phyloP scores from a whole-genome alignment of 2,797 vertebrate genomes.

The Todus mexicanus region DNA sequence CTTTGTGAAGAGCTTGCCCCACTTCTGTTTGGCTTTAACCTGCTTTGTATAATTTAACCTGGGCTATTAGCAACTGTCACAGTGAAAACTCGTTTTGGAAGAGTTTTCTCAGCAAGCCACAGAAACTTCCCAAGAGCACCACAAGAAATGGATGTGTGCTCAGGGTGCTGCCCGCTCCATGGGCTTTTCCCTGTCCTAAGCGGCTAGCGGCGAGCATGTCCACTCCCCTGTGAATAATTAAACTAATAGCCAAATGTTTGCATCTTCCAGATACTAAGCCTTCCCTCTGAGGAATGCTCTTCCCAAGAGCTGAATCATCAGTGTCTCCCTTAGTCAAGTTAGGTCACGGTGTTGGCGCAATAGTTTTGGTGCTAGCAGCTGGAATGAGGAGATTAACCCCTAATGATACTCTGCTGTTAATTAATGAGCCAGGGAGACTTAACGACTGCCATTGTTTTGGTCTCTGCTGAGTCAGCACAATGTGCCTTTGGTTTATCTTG shows the following conservation, averaged over 20 bases:
- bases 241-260: not conserved
- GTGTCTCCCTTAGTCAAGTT: not conserved
- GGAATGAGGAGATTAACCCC: not conserved
- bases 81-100: not conserved
- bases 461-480: not conserved
- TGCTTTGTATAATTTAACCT: not conserved
- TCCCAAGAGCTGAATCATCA: not conserved
- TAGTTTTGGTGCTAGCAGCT: not conserved
- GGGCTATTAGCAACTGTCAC: not conserved
- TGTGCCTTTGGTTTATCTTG: not conserved
- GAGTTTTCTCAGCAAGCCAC: not conserved
- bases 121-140: not conserved
- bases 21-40: not conserved
- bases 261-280: not conserved
- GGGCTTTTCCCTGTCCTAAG: not conserved
- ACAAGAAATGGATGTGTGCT: fast-evolving
- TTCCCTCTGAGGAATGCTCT: not conserved
- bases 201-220: not conserved
- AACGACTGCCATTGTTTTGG: not conserved
- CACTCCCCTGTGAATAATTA: not conserved
- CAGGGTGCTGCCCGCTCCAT: not conserved
- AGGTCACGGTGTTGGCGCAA: not conserved
- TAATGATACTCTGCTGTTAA: not conserved
- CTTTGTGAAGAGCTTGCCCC: not conserved
- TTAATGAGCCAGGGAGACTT: not conserved